A percentile compares a stretch with the other conserved stretches of the same genome.
Evolutionary conservation across 2,797 vertebrate genomes (phyloP).

Genomic region (Enteromius afrohamiltoni): DNA sequence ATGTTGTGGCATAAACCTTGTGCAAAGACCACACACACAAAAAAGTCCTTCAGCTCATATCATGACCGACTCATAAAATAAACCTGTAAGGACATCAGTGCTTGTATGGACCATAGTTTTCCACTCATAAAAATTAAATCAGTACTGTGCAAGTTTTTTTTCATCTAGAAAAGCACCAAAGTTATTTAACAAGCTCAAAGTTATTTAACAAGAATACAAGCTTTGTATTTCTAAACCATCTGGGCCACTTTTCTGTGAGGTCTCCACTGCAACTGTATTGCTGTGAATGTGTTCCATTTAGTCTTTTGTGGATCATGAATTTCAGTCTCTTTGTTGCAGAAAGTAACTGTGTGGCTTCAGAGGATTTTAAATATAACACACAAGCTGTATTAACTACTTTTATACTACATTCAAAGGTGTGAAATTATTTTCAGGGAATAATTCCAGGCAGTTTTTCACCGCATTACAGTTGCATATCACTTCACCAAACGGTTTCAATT

Average conservation of each 20-base stretch:
- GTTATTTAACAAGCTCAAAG: background rate
- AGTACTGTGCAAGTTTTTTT: background rate
- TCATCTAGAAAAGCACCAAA: background rate
- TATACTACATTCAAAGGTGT: background rate
- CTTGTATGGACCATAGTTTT: background rate
- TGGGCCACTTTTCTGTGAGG: background rate
- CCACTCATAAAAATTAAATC: background rate
- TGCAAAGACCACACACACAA: background rate
- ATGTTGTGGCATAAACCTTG: background rate
- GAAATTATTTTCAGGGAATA: no score
- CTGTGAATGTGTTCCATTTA: background rate
- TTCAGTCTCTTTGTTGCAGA: background rate
- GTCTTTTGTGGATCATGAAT: background rate
- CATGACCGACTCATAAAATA: background rate
- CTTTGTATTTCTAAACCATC: background rate
- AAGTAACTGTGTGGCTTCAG: background rate
- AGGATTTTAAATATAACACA: background rate
- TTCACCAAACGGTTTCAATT: no score
- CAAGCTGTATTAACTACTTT: background rate
- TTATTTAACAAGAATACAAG: background rate
- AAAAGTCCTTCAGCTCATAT: background rate
- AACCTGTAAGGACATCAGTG: background rate
- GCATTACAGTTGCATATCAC: no score
- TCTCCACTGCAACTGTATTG: background rate
- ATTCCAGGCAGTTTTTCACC: no score